phyloP scores from a whole-genome alignment of 2,113 vertebrate species.

The Rhineura floridana region DNA sequence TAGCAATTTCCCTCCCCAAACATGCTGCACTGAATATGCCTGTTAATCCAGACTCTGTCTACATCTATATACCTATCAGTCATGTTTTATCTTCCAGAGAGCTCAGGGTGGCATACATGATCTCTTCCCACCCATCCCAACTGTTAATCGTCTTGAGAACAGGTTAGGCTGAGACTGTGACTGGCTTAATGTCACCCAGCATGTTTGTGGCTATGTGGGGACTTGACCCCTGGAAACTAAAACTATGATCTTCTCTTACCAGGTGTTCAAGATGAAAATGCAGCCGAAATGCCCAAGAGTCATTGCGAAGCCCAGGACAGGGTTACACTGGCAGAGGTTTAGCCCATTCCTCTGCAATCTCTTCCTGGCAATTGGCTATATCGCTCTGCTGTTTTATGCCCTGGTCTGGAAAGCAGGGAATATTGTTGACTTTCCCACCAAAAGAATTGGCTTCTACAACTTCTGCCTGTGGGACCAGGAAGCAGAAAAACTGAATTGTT shows the following conservation, averaged over 20 bases:
- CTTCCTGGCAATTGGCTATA: not conserved
- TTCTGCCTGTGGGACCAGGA: constrained; percentile 74
- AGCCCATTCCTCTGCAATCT: not conserved
- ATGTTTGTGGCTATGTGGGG: not conserved
- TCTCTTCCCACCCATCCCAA: not conserved
- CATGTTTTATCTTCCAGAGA: not conserved
- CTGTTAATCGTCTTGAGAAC: not conserved
- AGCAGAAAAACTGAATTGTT: constrained; percentile 44
- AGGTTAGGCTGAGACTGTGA: not conserved
- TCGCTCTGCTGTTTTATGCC: constrained; percentile 54
- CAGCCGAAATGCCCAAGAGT: not conserved
- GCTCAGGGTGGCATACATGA: not conserved
- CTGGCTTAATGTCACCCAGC: not conserved
- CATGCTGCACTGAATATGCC: not conserved
- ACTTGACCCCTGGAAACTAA: not conserved
- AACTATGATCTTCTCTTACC: constrained; percentile 2
- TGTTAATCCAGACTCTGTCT: not conserved
- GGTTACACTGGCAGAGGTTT: not conserved
- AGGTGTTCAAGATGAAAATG: not conserved
- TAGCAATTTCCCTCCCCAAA: not conserved
- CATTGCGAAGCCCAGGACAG: not conserved
- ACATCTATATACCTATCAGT: not conserved
- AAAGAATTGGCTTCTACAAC: constrained; percentile 75
- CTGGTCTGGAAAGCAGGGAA: constrained; percentile 68
- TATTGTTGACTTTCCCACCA: constrained; percentile 58